Percentiles rank a stretch among this genome's conserved stretches.
Evolutionary conservation across 2,113 vertebrate genomes (phyloP).

Genomic region (Abramis brama): DNA sequence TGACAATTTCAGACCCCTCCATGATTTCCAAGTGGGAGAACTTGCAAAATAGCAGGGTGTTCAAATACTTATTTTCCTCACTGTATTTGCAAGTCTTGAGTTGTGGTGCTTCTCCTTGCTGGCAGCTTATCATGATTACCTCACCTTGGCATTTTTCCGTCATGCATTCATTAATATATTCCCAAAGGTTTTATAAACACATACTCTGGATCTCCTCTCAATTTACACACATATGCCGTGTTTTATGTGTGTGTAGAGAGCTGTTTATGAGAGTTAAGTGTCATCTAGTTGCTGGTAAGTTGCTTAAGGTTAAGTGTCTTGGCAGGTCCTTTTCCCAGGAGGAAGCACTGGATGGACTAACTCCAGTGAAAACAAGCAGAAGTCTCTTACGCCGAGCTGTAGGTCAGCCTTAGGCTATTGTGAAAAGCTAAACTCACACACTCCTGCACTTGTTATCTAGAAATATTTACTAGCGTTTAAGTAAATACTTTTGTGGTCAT

Average conservation of each 20-base stretch:
- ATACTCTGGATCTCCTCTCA: background rate
- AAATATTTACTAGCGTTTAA: background rate
- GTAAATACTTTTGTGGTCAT: constrained; percentile 22
- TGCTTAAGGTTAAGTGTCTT: constrained; percentile 25
- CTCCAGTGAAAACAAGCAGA: background rate
- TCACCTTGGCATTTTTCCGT: background rate
- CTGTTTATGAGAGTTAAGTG: constrained; percentile 14
- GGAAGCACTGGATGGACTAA: background rate
- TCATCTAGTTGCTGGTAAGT: constrained; percentile 23
- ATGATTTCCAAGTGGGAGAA: too few relatives aligned
- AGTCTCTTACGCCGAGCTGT: background rate
- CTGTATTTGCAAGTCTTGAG: too few relatives aligned
- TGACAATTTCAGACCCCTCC: too few relatives aligned
- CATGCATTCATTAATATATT: constrained; percentile 4
- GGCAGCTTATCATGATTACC: background rate
- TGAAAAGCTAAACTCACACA: constrained; percentile 15
- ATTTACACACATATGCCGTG: background rate
- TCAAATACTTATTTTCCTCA: too few relatives aligned
- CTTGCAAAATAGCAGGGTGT: too few relatives aligned
- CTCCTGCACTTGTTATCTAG: background rate
- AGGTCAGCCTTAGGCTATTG: constrained; percentile 20
- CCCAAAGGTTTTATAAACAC: constrained; percentile 1
- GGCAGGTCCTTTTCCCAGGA: constrained; percentile 25
- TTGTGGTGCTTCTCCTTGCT: background rate
- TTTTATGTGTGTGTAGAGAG: background rate